Percentiles rank a stretch among this genome's conserved stretches.
Evolutionary conservation across 2,888 invertebrate species (phyloP).

Genomic region (Synergus japonicus): DNA sequence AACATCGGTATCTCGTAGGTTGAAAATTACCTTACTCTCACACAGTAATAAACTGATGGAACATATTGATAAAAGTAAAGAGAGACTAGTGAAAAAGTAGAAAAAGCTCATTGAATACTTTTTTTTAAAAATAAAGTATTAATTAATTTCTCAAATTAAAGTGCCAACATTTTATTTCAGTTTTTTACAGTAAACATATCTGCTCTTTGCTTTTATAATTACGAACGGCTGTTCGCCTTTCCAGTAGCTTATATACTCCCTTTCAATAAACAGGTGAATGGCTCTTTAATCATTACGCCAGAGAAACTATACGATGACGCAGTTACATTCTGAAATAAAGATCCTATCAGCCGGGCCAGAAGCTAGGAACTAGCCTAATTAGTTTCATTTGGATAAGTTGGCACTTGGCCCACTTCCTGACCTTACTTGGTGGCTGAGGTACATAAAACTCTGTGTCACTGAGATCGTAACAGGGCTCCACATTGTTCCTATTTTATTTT

Average conservation of each 20-base stretch:
- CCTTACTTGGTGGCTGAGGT: slow-evolving; percentile 25
- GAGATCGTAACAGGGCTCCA: not conserved
- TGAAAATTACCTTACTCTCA: not conserved
- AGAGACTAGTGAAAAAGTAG: no score
- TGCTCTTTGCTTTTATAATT: not conserved
- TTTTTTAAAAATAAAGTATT: no score
- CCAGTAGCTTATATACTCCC: not conserved
- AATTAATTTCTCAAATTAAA: no score
- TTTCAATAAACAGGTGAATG: not conserved
- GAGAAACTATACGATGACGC: not conserved
- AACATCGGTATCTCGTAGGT: not conserved
- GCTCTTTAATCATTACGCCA: not conserved
- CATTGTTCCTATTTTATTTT: not conserved
- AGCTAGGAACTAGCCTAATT: slow-evolving; percentile 59
- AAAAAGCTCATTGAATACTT: no score
- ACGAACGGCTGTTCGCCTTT: not conserved
- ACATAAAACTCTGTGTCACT: slow-evolving; percentile 42
- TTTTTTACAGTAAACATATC: no score
- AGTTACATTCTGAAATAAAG: slow-evolving; percentile 22
- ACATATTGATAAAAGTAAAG: no score
- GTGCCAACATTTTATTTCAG: no score
- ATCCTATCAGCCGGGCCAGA: not conserved
- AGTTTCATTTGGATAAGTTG: slow-evolving; percentile 65
- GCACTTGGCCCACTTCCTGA: slow-evolving; percentile 64
- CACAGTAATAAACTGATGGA: no score